Evolutionary conservation across 2,113 vertebrate genomes (phyloP).

Genomic region (Benitochromis conjunctus): DNA sequence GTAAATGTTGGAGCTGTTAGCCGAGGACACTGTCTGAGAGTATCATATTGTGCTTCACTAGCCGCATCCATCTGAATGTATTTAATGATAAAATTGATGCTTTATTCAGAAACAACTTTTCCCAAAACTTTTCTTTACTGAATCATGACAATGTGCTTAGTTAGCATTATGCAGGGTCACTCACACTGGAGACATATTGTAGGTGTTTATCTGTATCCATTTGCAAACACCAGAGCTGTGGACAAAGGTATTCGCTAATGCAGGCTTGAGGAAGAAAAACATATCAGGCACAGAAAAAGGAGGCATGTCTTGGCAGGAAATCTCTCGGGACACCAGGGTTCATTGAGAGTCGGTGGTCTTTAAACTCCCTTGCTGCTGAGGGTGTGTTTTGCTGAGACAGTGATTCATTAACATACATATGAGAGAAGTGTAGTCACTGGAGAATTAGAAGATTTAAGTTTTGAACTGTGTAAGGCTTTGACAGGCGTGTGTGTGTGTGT

Average conservation of each 20-base stretch:
- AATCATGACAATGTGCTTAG: neutral
- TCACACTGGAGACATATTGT: slow-evolving; percentile 1
- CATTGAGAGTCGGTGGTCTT: neutral
- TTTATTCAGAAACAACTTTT: neutral
- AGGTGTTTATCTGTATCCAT: neutral
- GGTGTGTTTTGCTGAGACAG: slow-evolving; percentile 46
- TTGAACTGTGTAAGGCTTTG: neutral
- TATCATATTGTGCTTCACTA: neutral
- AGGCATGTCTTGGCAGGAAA: neutral
- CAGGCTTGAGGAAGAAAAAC: neutral
- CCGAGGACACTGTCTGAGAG: neutral
- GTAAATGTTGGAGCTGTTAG: neutral
- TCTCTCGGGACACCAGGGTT: neutral
- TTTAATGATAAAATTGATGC: neutral
- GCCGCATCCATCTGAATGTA: neutral
- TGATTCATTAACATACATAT: slow-evolving; percentile 67
- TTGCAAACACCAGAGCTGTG: neutral
- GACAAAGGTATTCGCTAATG: slow-evolving; percentile 13
- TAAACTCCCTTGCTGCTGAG: neutral
- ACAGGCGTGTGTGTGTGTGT: neutral
- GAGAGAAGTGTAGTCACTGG: slow-evolving; percentile 17
- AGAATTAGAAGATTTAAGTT: slow-evolving; percentile 31
- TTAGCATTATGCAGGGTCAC: slow-evolving; percentile 16
- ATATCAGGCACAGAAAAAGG: neutral
- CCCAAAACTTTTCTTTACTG: neutral